phyloP scores from a whole-genome alignment of 2,888 invertebrate species.

The Drosophila affinis region DNA sequence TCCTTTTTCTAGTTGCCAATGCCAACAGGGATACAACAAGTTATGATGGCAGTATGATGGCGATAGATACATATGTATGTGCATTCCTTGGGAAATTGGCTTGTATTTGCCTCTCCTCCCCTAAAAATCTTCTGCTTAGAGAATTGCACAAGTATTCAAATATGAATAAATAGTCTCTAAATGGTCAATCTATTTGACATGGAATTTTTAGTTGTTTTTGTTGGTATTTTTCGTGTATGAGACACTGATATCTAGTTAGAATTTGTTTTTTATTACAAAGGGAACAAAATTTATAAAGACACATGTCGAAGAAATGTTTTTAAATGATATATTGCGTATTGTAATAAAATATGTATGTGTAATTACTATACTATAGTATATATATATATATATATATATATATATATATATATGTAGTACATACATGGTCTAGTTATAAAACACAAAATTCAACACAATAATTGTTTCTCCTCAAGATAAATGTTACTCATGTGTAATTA shows the following conservation, averaged over 20 bases:
- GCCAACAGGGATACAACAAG: background rate
- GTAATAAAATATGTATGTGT: conserved; percentile 18
- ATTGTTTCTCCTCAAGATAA: conserved; percentile 26
- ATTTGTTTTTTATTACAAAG: conserved; percentile 64
- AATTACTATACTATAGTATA: conserved; percentile 17
- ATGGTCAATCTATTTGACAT: background rate
- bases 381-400: conserved; percentile 30
- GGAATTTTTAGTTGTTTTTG: background rate
- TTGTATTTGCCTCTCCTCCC: background rate
- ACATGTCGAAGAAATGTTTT: conserved; percentile 33
- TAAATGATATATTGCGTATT: conserved; percentile 44
- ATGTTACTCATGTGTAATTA: conserved; percentile 30
- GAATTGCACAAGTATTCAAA: background rate
- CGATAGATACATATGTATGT: background rate
- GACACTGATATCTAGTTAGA: conserved; percentile 18
- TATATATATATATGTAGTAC: conserved; percentile 27
- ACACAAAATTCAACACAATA: conserved; percentile 6
- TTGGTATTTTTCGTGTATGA: conserved; percentile 12
- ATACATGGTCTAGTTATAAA: conserved; percentile 46
- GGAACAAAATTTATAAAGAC: conserved; percentile 63
- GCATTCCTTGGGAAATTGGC: too few relatives aligned
- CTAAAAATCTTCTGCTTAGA: background rate
- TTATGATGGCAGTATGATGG: background rate
- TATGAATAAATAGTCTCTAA: too few relatives aligned
- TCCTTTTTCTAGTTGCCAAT: background rate